Conservation (phyloP, 2,113 vertebrate species). For the Proteles cristata region DNA sequence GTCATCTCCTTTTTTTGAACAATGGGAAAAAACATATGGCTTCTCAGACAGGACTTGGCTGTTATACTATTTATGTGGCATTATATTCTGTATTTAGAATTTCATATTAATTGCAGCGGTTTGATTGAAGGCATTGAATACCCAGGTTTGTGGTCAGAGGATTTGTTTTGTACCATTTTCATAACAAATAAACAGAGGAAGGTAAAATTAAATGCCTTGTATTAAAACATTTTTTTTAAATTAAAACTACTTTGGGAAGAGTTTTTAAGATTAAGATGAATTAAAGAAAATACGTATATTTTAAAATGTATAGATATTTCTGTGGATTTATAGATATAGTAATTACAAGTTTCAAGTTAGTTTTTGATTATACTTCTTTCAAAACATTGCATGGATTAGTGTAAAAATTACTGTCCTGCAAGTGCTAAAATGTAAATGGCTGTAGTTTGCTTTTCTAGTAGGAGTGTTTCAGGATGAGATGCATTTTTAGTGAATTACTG, state of each 20-base stretch:
- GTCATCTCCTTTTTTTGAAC: conserved; percentile 98
- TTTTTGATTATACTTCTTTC: conserved; percentile 49
- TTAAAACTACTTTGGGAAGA: conserved; percentile 7
- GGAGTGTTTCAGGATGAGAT: conserved; percentile 34
- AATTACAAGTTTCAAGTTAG: background rate
- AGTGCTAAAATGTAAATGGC: conserved; percentile 26
- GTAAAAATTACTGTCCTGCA: conserved; percentile 47
- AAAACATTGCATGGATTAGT: conserved; percentile 27
- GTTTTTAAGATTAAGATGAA: conserved; percentile 42
- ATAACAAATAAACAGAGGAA: conserved; percentile 66
- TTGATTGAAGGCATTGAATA: conserved; percentile 86
- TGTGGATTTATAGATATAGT: background rate
- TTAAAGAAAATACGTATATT: conserved; percentile 8
- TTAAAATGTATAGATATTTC: conserved; percentile 5
- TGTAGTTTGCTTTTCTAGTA: conserved; percentile 43
- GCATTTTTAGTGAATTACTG: conserved; percentile 29
- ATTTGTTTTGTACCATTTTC: conserved; percentile 82
- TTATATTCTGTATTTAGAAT: conserved; percentile 92
- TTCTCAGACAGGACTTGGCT: conserved; percentile 95
- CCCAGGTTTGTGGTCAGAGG: conserved; percentile 83
- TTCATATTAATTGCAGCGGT: conserved; percentile 89
- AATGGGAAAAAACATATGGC: conserved; percentile 99
- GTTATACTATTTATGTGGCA: conserved; percentile 91
- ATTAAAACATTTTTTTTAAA: conserved; percentile 38
- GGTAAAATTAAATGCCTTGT: conserved; percentile 49